Evolutionary conservation across 2,888 invertebrate genomes (phyloP).

Genomic region (Ormyrus labotus): DNA sequence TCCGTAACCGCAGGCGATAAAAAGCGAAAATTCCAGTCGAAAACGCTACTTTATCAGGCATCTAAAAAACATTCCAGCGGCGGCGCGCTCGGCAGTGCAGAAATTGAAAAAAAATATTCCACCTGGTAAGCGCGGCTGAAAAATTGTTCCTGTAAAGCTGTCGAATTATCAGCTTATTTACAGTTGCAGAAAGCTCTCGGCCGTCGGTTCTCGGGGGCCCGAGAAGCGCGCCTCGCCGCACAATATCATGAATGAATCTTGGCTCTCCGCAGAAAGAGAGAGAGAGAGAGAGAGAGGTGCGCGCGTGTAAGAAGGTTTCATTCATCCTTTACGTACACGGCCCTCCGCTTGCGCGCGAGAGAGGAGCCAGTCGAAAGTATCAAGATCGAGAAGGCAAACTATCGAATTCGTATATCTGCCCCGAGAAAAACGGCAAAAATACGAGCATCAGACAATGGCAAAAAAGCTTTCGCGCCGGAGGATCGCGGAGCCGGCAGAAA

Average conservation of each 20-base stretch:
- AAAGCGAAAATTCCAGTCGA: neutral
- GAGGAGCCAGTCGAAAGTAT: slow-evolving; percentile 5
- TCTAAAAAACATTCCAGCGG: neutral
- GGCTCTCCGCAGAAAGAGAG: neutral
- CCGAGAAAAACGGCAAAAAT: slow-evolving; percentile 44
- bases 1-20: neutral
- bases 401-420: slow-evolving; percentile 53
- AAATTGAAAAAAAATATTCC: neutral
- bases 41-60: neutral
- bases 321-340: slow-evolving; percentile 34
- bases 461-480: slow-evolving; percentile 5
- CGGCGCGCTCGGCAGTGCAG: no score
- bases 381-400: slow-evolving; percentile 49
- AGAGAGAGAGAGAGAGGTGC: neutral
- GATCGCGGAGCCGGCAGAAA: neutral
- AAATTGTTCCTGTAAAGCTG: slow-evolving; percentile 39
- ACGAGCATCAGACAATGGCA: slow-evolving; percentile 42
- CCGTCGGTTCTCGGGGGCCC: neutral
- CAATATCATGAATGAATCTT: slow-evolving; percentile 53
- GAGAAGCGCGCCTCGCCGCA: neutral
- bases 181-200: slow-evolving; percentile 20
- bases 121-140: neutral
- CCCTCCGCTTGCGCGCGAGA: neutral
- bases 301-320: slow-evolving; percentile 34
- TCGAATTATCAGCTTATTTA: slow-evolving; percentile 48